phyloP scores from a whole-genome alignment of 2,797 vertebrate species.

The Danionella dracula region DNA sequence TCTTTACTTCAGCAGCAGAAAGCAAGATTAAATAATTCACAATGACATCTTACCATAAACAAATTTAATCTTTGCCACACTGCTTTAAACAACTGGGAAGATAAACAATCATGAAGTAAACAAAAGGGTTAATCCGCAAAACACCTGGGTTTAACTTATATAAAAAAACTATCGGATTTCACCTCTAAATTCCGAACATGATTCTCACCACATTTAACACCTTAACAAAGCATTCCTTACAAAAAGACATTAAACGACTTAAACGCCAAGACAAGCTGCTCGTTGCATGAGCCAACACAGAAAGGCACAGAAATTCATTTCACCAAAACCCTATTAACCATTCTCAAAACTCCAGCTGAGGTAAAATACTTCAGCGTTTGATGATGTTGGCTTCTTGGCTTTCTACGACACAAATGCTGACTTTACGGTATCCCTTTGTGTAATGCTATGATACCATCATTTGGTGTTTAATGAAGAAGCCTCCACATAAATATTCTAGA shows the following conservation, averaged over 20 bases:
- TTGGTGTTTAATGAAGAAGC: background rate
- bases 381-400: conserved; percentile 7
- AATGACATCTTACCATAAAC: background rate
- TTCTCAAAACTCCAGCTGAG: background rate
- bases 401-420: background rate
- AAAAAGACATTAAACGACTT: background rate
- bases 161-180: background rate
- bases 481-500: background rate
- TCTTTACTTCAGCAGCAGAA: conserved; percentile 16
- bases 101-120: background rate
- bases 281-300: conserved; percentile 3
- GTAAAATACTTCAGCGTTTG: conserved; percentile 1
- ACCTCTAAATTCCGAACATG: background rate
- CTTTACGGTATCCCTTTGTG: background rate
- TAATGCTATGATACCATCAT: background rate
- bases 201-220: background rate
- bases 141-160: conserved; percentile 10
- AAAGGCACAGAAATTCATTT: conserved; percentile 28
- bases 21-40: conserved; percentile 16
- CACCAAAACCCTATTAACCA: conserved; percentile 7
- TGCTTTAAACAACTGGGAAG: conserved; percentile 9
- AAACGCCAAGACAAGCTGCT: background rate
- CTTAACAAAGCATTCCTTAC: background rate
- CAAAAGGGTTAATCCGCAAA: background rate
- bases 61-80: background rate